A percentile compares a stretch with the other conserved stretches of the same genome.
phyloP scores from a whole-genome alignment of 2,888 invertebrate genomes.

The Branchipolynoe longqiensis region DNA sequence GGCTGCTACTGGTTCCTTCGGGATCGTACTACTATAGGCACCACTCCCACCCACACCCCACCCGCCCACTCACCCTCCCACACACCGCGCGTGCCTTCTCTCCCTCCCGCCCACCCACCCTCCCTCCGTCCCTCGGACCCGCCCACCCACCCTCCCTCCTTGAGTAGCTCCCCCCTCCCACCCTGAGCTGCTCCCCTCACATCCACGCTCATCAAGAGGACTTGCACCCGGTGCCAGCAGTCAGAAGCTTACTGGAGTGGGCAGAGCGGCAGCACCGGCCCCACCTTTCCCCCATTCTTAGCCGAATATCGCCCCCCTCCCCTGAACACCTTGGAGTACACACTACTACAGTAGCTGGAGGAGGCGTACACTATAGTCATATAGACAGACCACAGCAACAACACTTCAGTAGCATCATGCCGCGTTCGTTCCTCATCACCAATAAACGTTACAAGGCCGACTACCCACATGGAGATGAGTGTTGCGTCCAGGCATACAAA shows the following conservation, averaged over 20 bases:
- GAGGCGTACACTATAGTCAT: too few relatives aligned
- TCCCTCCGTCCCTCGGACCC: background rate
- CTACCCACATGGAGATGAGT: constrained; percentile 4
- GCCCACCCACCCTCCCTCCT: background rate
- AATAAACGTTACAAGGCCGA: constrained; percentile 61
- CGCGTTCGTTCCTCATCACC: constrained; percentile 64
- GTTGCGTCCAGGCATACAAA: constrained; percentile 42
- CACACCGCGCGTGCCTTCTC: background rate
- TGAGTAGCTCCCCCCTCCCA: background rate
- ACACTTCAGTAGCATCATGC: constrained; percentile 51
- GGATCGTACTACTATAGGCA: background rate
- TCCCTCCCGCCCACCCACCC: constrained; percentile 15
- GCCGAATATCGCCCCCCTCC: background rate
- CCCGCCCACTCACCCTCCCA: background rate
- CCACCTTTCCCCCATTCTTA: background rate
- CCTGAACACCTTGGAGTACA: background rate
- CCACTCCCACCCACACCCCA: background rate
- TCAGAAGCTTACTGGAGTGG: constrained; percentile 20
- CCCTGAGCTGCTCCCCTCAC: background rate
- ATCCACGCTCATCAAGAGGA: background rate
- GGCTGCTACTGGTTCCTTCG: background rate
- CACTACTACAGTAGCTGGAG: too few relatives aligned
- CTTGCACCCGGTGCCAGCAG: background rate
- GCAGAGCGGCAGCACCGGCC: background rate
- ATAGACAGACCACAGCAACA: background rate